A percentile compares a stretch with the other conserved stretches of the same genome.
phyloP scores from a whole-genome alignment of 2,113 vertebrate species.

The Nibea albiflora region DNA sequence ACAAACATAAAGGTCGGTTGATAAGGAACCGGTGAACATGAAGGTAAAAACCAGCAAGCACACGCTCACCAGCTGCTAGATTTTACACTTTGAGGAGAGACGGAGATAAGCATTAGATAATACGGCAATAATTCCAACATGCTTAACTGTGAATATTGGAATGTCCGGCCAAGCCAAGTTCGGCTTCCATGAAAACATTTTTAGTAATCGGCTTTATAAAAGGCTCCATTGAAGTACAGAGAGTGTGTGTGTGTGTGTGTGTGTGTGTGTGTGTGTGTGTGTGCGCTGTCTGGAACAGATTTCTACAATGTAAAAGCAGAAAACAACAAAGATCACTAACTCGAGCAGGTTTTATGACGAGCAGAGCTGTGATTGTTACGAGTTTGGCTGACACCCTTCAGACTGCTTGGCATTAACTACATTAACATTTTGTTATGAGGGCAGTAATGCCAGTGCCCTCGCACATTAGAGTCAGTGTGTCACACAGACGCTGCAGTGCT shows the following conservation, averaged over 20 bases:
- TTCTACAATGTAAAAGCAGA: not conserved
- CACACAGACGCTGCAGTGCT: too few relatives aligned
- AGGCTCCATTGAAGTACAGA: not conserved
- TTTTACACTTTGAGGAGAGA: constrained; percentile 27
- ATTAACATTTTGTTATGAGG: constrained; percentile 24
- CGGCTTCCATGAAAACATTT: not conserved
- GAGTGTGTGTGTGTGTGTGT: not conserved
- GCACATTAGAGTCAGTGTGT: not conserved
- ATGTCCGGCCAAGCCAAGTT: constrained; percentile 4
- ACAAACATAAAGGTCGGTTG: constrained; percentile 52
- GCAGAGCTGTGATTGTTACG: constrained; percentile 30
- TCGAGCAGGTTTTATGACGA: constrained; percentile 13
- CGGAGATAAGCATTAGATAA: constrained; percentile 56
- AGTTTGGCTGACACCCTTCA: constrained; percentile 12
- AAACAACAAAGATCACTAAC: not conserved
- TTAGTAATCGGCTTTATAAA: not conserved
- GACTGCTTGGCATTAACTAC: constrained; percentile 26
- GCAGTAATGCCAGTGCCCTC: not conserved
- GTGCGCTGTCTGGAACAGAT: not conserved
- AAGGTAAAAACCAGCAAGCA: constrained; percentile 28
- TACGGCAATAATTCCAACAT: constrained; percentile 38
- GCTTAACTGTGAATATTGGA: constrained; percentile 36
- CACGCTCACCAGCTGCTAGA: constrained; percentile 59
- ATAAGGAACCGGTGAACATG: constrained; percentile 35
- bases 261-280: not conserved